Evolutionary conservation across 2,113 vertebrate species (phyloP).

Genomic region (Herpetotheres cachinnans): DNA sequence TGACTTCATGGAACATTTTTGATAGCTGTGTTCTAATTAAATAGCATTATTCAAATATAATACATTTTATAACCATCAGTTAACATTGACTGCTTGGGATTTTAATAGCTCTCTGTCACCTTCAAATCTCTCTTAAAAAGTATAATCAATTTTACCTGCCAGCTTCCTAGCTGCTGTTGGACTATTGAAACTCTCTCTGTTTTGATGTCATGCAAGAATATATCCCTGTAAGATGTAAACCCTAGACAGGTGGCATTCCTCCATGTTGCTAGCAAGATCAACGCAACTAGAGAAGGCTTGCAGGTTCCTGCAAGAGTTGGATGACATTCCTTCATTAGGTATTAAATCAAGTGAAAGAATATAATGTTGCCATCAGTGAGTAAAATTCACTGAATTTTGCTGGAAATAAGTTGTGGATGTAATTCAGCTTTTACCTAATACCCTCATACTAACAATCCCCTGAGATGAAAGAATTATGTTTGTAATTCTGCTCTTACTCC

Average conservation of each 20-base stretch:
- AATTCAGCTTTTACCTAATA: not conserved
- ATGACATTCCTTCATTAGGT: not conserved
- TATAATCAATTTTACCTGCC: constrained; percentile 9
- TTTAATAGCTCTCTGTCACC: constrained; percentile 11
- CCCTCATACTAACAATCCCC: not conserved
- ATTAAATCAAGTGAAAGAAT: not conserved
- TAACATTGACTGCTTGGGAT: constrained; percentile 12
- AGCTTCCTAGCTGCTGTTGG: not conserved
- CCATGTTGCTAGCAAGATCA: not conserved
- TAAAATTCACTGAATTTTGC: not conserved
- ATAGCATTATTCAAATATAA: constrained; percentile 52
- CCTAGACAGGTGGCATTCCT: not conserved
- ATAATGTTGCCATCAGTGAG: not conserved
- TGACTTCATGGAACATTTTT: constrained; percentile 43
- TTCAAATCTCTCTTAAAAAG: not conserved
- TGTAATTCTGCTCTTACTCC: not conserved
- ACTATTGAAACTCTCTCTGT: not conserved
- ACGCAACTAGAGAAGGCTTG: not conserved
- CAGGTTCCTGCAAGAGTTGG: not conserved
- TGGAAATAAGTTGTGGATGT: not conserved
- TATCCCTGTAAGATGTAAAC: not conserved
- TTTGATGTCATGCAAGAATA: not conserved
- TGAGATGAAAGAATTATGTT: not conserved
- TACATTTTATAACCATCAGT: constrained; percentile 34
- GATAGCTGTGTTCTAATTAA: constrained; percentile 39